Evolutionary conservation across 2,888 invertebrate species (phyloP), one percentile per base, ranked within the genome.

Genomic region (Drosophila subsilvestris): DNA sequence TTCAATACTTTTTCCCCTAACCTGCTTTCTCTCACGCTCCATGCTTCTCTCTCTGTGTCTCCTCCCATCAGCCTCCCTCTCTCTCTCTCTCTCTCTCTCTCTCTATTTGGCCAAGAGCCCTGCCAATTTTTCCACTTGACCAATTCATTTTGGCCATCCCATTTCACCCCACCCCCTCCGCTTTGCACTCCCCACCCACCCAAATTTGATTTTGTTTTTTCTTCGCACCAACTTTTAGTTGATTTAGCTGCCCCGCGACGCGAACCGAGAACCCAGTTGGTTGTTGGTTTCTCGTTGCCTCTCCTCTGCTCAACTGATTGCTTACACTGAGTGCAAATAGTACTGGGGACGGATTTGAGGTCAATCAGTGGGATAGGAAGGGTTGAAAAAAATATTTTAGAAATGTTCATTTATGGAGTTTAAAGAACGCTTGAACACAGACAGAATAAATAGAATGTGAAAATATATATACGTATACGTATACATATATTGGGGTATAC

Each of bases 41-140:
- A 6, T 20, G 27, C n/a, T 43, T 27, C 53, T 20, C 14, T 25
- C 22, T 32, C 48, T 37, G 37, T 37, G 37, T 86, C 86, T 63
- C 53, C 29, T 77, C 14, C 14, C 37, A 37, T 32, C 14, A n/a
- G 29, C 10, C 47, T 10, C 61, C 44, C 18, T 43, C 29, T 17
- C 3, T 20, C 22, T 22, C 22, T 22, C 22, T 20, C 20, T 20
- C 20, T 20, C 29, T 25, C 45, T 29, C 32, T 49, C 37, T 6
- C 22, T 42, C 45, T 56, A 20, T 42, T 47, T 57, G 53, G 20
- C 66, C 48, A 57, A 49, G 62, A 54, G 66, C 65, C 47, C 72
- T 86, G 74, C 74, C 82, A 86, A 86, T 86, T 79, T 86, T 84
- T 84, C 85, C 83, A 84, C 87, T 86, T 84, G 83, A 84, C 83